Percentiles rank a stretch among this genome's conserved stretches.
phyloP scores from a whole-genome alignment of 2,888 invertebrate genomes.

The Oscheius myriophilus region DNA sequence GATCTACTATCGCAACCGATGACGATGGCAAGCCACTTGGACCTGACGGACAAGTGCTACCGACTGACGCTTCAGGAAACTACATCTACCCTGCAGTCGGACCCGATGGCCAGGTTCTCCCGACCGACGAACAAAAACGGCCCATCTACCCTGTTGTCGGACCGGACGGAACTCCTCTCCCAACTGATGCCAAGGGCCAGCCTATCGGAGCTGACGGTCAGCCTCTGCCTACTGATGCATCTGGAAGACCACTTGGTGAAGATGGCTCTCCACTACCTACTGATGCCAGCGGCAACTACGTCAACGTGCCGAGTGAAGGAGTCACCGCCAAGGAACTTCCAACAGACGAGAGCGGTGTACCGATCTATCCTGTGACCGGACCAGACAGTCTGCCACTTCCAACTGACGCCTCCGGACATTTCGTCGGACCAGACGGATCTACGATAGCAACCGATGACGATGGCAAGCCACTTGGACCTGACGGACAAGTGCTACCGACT shows the following conservation, averaged over 20 bases:
- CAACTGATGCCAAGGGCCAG: conserved; percentile 37
- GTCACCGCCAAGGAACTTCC: conserved; percentile 41
- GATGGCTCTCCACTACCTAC: conserved; percentile 43
- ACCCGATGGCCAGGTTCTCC: conserved; percentile 34
- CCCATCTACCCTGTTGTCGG: conserved; percentile 39
- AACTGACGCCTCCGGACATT: conserved; percentile 38
- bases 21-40: conserved; percentile 43
- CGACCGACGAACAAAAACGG: conserved; percentile 42
- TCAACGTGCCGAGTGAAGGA: conserved; percentile 15
- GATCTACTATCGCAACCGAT: conserved; percentile 35
- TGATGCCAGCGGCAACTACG: conserved; percentile 42
- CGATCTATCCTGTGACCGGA: conserved; percentile 32
- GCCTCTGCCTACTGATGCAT: conserved; percentile 37
- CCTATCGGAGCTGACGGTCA: conserved; percentile 22
- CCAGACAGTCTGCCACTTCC: conserved; percentile 42
- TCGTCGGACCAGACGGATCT: conserved; percentile 25
- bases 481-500: conserved; percentile 43
- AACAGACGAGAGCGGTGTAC: conserved; percentile 27
- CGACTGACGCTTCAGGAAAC: conserved; percentile 53
- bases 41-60: conserved; percentile 36
- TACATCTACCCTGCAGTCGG: conserved; percentile 34
- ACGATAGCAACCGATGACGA: conserved; percentile 37
- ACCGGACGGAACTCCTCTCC: conserved; percentile 41
- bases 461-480: conserved; percentile 42
- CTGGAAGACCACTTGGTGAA: conserved; percentile 41